Conservation (phyloP, 2,888 invertebrate species). For the Caenorhabditis sp. region DNA sequence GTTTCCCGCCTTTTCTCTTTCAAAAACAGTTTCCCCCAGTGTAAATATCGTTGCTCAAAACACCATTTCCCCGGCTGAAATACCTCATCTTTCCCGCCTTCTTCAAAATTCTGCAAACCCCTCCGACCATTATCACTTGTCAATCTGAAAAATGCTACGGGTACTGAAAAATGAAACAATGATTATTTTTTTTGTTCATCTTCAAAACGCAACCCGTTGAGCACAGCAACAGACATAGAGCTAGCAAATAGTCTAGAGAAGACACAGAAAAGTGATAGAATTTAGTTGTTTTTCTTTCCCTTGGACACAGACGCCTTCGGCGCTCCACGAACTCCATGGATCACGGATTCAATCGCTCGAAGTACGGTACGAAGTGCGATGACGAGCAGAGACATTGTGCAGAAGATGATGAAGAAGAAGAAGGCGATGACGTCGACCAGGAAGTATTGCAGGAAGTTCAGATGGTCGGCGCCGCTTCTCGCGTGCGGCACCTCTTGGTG, state of each 20-base stretch:
- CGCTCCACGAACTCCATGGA: not conserved
- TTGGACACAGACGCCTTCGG: slow-evolving; percentile 33
- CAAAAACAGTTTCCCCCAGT: too few species aligned
- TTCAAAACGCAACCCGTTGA: slow-evolving; percentile 24
- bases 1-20: too few species aligned
- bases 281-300: slow-evolving; percentile 54
- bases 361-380: slow-evolving; percentile 13
- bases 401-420: slow-evolving; percentile 71
- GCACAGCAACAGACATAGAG: slow-evolving; percentile 3
- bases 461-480: slow-evolving; percentile 82
- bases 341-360: slow-evolving; percentile 16
- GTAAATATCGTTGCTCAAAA: slow-evolving; percentile 42
- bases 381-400: slow-evolving; percentile 12
- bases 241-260: not conserved
- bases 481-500: slow-evolving; percentile 83
- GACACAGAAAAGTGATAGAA: slow-evolving; percentile 4
- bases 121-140: slow-evolving; percentile 37
- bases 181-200: too few species aligned
- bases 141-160: slow-evolving; percentile 14
- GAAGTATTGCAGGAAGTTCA: slow-evolving; percentile 83
- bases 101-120: not conserved
- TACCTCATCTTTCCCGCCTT: not conserved
- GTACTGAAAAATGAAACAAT: slow-evolving; percentile 1
- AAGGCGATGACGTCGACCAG: slow-evolving; percentile 82
- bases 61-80: not conserved